Conservation (phyloP, 2,797 vertebrate genomes). For the Manis pentadactyla region DNA sequence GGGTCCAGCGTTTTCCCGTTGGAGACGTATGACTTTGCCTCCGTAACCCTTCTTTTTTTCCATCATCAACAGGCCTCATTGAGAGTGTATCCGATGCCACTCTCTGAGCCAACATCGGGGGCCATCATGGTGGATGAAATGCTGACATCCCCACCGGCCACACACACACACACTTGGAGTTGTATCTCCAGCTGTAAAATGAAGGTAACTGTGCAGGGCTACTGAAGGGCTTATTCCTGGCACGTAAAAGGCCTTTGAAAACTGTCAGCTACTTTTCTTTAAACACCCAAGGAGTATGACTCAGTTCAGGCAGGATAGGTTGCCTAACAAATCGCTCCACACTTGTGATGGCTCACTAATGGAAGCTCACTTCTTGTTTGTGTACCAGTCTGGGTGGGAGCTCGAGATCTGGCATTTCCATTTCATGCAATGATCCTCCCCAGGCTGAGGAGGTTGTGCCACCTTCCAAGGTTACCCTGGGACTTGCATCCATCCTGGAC, state of each 20-base stretch:
- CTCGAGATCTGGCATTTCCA: not conserved
- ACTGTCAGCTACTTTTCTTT: not conserved
- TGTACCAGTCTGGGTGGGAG: not conserved
- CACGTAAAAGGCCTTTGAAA: slow-evolving; percentile 54
- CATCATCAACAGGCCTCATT: not conserved
- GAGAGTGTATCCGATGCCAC: not conserved
- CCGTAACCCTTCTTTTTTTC: not conserved
- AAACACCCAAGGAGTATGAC: not conserved
- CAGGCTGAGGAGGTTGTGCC: not conserved
- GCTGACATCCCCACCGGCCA: not conserved
- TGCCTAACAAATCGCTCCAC: slow-evolving; percentile 25
- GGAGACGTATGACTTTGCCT: not conserved
- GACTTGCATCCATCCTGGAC: not conserved
- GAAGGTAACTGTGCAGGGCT: not conserved
- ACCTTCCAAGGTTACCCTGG: slow-evolving; percentile 26
- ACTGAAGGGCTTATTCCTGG: slow-evolving; percentile 11
- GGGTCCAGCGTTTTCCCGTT: slow-evolving; percentile 13
- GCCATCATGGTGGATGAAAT: not conserved
- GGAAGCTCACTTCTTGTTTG: slow-evolving; percentile 41
- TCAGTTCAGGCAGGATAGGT: slow-evolving; percentile 23
- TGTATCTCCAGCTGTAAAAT: not conserved
- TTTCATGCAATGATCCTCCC: not conserved
- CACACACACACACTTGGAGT: not conserved
- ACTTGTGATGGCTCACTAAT: not conserved
- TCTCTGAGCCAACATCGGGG: not conserved